These are phyloP conservation scores for Caracal caracal DNA, from an alignment of 2,113 vertebrate genomes.

Conservation along the genomic window DNA sequence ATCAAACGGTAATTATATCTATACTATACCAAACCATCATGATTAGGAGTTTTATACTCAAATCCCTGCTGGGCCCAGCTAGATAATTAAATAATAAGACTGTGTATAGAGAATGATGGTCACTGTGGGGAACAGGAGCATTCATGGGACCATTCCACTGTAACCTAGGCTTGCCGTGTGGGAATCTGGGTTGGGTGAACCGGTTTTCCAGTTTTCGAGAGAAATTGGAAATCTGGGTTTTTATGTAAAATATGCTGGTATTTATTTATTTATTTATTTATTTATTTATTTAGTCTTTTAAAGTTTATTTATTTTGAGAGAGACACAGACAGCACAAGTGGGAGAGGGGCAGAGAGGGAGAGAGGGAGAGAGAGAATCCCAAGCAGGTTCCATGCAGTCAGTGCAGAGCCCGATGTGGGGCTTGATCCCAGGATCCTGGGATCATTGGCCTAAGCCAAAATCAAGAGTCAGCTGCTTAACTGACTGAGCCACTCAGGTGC, in stretches of 20 bases:
- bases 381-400: too few relatives aligned
- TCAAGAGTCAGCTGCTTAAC: too few relatives aligned
- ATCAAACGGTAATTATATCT: background rate
- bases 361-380: too few relatives aligned
- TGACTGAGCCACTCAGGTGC: too few relatives aligned
- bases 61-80: background rate
- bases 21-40: background rate
- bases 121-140: background rate
- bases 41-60: background rate
- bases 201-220: background rate
- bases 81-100: background rate
- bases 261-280: background rate
- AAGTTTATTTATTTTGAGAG: too few relatives aligned
- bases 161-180: background rate
- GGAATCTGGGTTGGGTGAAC: background rate
- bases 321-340: too few relatives aligned
- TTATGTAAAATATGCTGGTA: background rate
- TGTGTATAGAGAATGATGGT: background rate
- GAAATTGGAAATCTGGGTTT: conserved; percentile 1
- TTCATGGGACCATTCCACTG: background rate
- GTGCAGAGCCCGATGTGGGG: too few relatives aligned
- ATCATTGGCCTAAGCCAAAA: too few relatives aligned
- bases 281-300: too few relatives aligned
- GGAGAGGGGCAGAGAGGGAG: too few relatives aligned
- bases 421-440: too few relatives aligned